phyloP scores from a whole-genome alignment of 35 echinoderm and acorn worm species.

The Heliocidaris tuberculata region DNA sequence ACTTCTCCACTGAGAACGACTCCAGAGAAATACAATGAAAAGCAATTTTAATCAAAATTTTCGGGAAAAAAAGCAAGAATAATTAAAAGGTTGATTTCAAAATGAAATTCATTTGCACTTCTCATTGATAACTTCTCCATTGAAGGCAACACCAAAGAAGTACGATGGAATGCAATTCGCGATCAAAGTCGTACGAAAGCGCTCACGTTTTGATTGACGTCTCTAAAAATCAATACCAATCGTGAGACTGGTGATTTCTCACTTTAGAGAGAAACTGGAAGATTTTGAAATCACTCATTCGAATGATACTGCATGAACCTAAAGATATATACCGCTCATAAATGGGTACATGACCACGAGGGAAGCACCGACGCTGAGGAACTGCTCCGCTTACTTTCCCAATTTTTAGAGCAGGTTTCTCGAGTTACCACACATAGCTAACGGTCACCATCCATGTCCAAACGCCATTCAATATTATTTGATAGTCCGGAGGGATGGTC shows the following conservation, averaged over 20 bases:
- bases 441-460: neutral
- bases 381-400: neutral
- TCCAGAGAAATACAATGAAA: too few relatives aligned
- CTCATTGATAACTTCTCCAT: neutral
- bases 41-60: too few relatives aligned
- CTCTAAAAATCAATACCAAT: neutral
- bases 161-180: neutral
- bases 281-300: neutral
- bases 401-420: neutral
- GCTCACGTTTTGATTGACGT: neutral
- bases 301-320: neutral
- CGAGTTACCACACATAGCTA: neutral
- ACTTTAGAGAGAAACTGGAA: neutral
- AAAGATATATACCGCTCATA: neutral
- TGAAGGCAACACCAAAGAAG: neutral
- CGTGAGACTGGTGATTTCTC: conserved; percentile 9
- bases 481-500: neutral
- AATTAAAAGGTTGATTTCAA: neutral
- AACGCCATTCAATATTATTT: neutral
- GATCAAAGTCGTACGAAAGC: neutral
- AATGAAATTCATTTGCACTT: neutral
- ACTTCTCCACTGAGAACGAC: too few relatives aligned
- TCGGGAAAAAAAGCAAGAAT: neutral
- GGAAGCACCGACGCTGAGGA: neutral
- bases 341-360: neutral